Evolutionary conservation across 2,888 invertebrate genomes (phyloP).

Genomic region (Drosophila rubida): DNA sequence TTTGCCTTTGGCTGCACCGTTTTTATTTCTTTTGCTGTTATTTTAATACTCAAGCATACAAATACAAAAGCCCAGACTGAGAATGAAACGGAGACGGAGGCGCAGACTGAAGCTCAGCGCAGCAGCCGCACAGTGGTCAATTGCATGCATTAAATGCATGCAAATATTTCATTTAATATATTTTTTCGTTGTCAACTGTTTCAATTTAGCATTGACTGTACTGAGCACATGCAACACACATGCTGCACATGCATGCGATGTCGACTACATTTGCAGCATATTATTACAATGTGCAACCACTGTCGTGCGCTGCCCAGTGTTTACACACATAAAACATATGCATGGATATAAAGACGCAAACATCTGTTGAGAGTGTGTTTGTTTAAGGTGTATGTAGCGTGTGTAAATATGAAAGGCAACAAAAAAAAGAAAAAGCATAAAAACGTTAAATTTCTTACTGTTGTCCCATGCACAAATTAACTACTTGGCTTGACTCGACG

Average conservation of each 20-base stretch:
- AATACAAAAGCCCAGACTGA: conserved; percentile 50
- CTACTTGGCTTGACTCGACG: conserved; percentile 73
- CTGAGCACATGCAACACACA: conserved; percentile 16
- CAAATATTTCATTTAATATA: not conserved
- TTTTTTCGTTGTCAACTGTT: not conserved
- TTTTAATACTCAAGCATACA: conserved; percentile 68
- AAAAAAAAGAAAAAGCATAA: conserved; percentile 31
- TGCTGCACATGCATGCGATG: not conserved
- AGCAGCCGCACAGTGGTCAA: conserved; percentile 54
- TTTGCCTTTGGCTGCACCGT: conserved; percentile 56
- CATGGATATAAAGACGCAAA: not conserved
- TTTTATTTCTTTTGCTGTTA: conserved; percentile 75
- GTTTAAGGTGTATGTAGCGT: conserved; percentile 41
- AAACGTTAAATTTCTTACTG: conserved; percentile 47
- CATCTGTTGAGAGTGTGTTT: conserved; percentile 26
- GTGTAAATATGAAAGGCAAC: not conserved
- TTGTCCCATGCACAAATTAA: conserved; percentile 64
- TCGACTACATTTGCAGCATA: not conserved
- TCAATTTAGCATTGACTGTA: not conserved
- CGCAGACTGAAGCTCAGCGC: conserved; percentile 27
- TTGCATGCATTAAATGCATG: not conserved
- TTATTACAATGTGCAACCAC: conserved; percentile 14
- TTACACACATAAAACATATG: conserved; percentile 16
- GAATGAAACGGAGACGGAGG: conserved; percentile 21
- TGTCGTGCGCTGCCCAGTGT: conserved; percentile 19